Conservation (phyloP, 2,888 invertebrate genomes). For the Ophioninae sp. region DNA sequence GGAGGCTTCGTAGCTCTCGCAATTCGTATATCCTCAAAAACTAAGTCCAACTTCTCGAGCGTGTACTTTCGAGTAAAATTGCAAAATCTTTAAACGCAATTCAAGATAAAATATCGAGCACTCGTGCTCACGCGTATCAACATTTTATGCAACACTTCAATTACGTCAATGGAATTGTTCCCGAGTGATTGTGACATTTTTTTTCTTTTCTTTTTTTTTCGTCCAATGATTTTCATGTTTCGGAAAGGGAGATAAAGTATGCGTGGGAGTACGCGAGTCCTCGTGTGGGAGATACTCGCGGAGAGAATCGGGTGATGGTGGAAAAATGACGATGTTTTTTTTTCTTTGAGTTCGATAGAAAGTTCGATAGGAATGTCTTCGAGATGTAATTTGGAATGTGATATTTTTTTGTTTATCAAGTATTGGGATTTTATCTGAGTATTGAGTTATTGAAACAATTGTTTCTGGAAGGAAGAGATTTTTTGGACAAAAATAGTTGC, state of each 20-base stretch:
- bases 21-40: background rate
- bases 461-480: no score
- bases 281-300: conserved; percentile 1
- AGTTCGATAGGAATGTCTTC: background rate
- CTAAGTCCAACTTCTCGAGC: background rate
- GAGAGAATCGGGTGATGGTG: background rate
- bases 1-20: conserved; percentile 6
- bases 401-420: no score
- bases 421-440: no score
- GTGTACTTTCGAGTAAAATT: background rate
- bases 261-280: background rate
- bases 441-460: no score
- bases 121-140: background rate
- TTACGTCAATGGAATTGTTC: background rate
- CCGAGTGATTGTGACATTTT: background rate
- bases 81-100: background rate
- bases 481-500: no score
- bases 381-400: no score
- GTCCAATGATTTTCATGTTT: background rate
- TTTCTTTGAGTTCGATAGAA: background rate
- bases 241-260: conserved; percentile 10
- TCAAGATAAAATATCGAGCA: background rate
- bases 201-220: background rate
- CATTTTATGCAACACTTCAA: background rate
- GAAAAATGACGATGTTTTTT: background rate